These are phyloP conservation scores for Australoheros facetus DNA, from an alignment of 2,797 vertebrate species.

Conservation along the genomic window DNA sequence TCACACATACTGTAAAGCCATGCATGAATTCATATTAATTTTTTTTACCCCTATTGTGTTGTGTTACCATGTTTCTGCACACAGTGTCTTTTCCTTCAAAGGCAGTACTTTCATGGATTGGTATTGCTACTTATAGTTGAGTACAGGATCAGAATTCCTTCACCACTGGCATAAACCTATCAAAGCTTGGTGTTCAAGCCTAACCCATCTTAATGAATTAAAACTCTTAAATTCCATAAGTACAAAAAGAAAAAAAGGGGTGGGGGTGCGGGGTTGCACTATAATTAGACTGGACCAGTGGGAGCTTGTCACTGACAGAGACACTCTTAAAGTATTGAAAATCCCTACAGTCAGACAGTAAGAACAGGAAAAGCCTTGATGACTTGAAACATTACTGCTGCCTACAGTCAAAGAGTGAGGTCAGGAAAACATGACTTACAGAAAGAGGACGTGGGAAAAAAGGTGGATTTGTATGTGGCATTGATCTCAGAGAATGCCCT, in stretches of 20 bases:
- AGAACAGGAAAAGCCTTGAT: constrained; percentile 2
- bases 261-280: neutral
- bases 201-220: neutral
- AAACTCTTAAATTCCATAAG: neutral
- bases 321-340: constrained; percentile 2
- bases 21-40: too few species aligned
- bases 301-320: neutral
- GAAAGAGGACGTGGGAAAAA: neutral
- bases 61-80: too few species aligned
- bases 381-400: constrained; percentile 12
- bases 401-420: constrained; percentile 1
- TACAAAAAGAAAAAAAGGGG: neutral
- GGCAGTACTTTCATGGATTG: neutral
- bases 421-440: constrained; percentile 6
- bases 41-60: too few species aligned
- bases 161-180: neutral
- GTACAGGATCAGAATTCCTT: neutral
- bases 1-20: neutral
- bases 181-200: neutral
- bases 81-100: neutral
- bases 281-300: neutral
- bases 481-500: constrained; percentile 44
- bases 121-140: neutral
- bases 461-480: constrained; percentile 12
- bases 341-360: neutral